These are phyloP conservation scores for Aspidapion aeneum DNA, from an alignment of 2,888 invertebrate species.

Conservation along the genomic window DNA sequence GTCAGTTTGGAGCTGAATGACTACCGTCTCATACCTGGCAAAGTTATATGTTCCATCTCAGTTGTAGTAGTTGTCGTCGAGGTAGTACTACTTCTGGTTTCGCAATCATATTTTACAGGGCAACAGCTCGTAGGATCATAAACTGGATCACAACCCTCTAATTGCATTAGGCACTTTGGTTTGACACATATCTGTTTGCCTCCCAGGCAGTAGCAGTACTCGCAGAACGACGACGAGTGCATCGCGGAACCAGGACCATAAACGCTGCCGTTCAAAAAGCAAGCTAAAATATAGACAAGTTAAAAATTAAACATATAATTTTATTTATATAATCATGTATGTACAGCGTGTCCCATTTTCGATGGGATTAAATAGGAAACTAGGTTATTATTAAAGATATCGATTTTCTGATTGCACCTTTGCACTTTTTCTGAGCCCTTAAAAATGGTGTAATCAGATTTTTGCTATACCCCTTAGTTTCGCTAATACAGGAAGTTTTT, in stretches of 20 bases:
- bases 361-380: too few species aligned
- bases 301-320: conserved; percentile 2
- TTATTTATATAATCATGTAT: too few species aligned
- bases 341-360: too few species aligned
- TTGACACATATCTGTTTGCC: conserved; percentile 73
- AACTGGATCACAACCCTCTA: conserved; percentile 65
- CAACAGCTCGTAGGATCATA: conserved; percentile 68
- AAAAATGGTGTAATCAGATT: too few species aligned
- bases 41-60: background rate
- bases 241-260: conserved; percentile 82
- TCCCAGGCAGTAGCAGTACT: conserved; percentile 76
- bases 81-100: background rate
- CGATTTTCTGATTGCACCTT: too few species aligned
- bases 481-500: too few species aligned
- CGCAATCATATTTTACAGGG: conserved; percentile 76
- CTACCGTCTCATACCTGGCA: too few species aligned
- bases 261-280: conserved; percentile 66
- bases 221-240: conserved; percentile 73
- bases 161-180: conserved; percentile 73
- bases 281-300: conserved; percentile 51
- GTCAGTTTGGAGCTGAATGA: too few species aligned
- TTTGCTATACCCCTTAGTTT: too few species aligned
- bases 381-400: too few species aligned
- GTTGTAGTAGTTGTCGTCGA: background rate
- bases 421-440: too few species aligned